phyloP scores from a whole-genome alignment of 2,888 invertebrate species.

The Sesia apiformis region DNA sequence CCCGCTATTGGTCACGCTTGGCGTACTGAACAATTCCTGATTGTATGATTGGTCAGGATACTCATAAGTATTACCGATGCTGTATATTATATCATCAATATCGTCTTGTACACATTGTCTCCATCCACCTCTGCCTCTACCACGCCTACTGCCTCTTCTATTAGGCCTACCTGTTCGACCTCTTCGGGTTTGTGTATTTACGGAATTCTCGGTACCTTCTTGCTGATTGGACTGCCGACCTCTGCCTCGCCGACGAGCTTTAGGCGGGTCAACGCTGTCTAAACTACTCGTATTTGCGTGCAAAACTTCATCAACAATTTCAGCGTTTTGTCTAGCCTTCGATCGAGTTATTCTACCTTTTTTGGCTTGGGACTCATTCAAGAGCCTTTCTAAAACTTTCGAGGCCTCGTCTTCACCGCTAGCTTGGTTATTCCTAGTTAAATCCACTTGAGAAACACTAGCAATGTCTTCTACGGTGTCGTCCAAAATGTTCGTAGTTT shows the following conservation, averaged over 20 bases:
- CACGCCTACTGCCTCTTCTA: constrained; percentile 3
- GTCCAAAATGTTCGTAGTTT: constrained; percentile 20
- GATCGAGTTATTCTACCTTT: background rate
- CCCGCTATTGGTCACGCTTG: constrained; percentile 1
- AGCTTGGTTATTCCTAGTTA: constrained; percentile 11
- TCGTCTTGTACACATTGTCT: background rate
- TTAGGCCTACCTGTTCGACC: constrained; percentile 10
- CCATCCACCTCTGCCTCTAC: background rate
- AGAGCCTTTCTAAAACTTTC: background rate
- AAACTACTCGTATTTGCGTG: too few species aligned
- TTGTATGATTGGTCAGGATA: constrained; percentile 39
- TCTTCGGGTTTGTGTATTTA: background rate
- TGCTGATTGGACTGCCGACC: too few species aligned
- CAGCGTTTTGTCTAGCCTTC: background rate
- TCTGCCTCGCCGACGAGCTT: too few species aligned
- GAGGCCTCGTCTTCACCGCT: constrained; percentile 4
- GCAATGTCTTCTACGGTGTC: constrained; percentile 10
- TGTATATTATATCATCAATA: constrained; percentile 17
- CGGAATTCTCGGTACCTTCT: background rate
- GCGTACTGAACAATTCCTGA: constrained; percentile 32
- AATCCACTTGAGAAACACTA: background rate
- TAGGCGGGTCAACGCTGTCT: too few species aligned
- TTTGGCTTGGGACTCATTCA: background rate
- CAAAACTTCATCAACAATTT: background rate
- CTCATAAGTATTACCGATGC: constrained; percentile 49